Conservation (phyloP, 2,797 vertebrate species). For the Apogon hyalosoma region DNA sequence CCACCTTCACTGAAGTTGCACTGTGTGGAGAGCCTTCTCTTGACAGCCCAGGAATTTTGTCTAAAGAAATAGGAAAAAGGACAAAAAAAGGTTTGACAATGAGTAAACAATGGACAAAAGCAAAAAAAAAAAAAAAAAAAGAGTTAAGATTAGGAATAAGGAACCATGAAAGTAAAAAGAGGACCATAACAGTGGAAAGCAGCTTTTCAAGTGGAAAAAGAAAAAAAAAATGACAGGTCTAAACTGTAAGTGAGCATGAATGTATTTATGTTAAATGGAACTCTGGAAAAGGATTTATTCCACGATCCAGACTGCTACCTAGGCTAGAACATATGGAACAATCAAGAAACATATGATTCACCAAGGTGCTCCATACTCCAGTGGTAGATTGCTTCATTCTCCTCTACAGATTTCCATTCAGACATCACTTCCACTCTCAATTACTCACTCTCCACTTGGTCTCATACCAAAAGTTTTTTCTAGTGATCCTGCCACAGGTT, state of each 20-base stretch:
- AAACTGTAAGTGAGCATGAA: slow-evolving; percentile 6
- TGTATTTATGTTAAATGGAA: slow-evolving; percentile 4
- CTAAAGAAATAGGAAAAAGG: slow-evolving; percentile 67
- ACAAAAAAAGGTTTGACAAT: background rate
- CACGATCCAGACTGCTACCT: slow-evolving; percentile 37
- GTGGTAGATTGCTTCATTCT: background rate
- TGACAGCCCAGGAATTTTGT: slow-evolving; percentile 88
- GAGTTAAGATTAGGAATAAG: background rate
- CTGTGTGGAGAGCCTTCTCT: slow-evolving; percentile 94
- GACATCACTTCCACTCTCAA: slow-evolving; percentile 7
- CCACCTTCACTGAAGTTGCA: slow-evolving; percentile 89
- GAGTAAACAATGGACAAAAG: background rate
- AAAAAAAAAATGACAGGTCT: slow-evolving; percentile 12
- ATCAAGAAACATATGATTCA: slow-evolving; percentile 30
- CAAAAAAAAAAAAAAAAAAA: background rate
- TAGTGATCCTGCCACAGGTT: background rate
- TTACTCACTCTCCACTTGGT: slow-evolving; percentile 10
- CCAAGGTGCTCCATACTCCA: background rate
- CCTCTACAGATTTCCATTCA: background rate
- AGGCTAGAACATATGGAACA: slow-evolving; percentile 41
- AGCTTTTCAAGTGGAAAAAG: slow-evolving; percentile 4
- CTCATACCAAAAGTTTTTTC: background rate
- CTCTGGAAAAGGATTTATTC: slow-evolving; percentile 33
- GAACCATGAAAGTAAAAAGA: slow-evolving; percentile 13
- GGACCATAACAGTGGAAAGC: slow-evolving; percentile 14